These are phyloP conservation scores for Xenus cinereus DNA, from an alignment of 2,113 vertebrate genomes.

Conservation along the genomic window DNA sequence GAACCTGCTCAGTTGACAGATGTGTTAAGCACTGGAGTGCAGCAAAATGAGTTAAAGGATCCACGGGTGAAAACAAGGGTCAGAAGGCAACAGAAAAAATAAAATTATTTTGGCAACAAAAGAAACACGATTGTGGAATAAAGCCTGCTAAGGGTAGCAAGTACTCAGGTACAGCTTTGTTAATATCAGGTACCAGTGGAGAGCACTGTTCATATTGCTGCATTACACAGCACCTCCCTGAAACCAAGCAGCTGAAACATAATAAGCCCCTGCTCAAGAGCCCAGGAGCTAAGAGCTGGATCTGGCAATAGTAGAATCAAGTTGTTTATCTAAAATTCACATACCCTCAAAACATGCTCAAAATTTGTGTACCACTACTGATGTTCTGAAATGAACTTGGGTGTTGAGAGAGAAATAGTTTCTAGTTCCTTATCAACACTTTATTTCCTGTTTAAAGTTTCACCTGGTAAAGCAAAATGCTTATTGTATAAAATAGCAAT, in stretches of 20 bases:
- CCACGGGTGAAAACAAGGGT: neutral
- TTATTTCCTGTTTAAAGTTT: neutral
- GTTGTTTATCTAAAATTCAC: neutral
- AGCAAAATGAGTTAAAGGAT: neutral
- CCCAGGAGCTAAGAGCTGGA: neutral
- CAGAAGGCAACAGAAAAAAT: neutral
- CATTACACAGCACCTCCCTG: neutral
- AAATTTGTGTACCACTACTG: neutral
- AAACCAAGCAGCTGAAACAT: neutral
- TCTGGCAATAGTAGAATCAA: neutral
- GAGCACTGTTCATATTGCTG: neutral
- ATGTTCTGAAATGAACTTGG: neutral
- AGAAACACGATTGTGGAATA: neutral
- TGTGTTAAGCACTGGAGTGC: neutral
- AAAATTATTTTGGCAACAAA: neutral
- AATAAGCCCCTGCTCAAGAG: neutral
- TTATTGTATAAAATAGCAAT: neutral
- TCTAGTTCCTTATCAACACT: neutral
- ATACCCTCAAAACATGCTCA: neutral
- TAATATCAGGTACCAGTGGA: neutral
- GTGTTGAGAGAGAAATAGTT: neutral
- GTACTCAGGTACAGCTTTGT: neutral
- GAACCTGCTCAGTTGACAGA: neutral
- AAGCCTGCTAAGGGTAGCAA: neutral
- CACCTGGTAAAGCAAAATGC: neutral